phyloP scores from a whole-genome alignment of 2,888 invertebrate genomes.

The Ceraclea dissimilis region DNA sequence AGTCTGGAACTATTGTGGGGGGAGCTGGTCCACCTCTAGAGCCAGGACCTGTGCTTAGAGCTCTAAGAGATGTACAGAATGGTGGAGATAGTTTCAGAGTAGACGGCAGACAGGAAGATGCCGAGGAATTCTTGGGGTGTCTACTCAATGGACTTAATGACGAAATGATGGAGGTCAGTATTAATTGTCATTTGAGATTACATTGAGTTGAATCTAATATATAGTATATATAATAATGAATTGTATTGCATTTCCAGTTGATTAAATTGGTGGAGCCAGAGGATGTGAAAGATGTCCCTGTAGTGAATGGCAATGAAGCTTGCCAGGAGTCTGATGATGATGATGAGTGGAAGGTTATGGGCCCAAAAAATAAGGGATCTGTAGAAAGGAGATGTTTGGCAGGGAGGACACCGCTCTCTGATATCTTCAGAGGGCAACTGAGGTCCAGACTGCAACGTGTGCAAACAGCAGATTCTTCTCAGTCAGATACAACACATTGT shows the following conservation, averaged over 20 bases:
- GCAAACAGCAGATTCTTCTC: constrained; percentile 36
- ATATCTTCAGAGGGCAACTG: constrained; percentile 88
- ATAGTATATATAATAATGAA: no score
- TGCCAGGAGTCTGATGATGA: constrained; percentile 41
- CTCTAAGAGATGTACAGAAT: constrained; percentile 58
- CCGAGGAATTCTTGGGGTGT: constrained; percentile 92
- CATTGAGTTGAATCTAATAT: no score
- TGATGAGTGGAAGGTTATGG: constrained; percentile 74
- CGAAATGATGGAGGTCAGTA: constrained; percentile 82
- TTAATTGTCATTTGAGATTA: neutral
- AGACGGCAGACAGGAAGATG: constrained; percentile 93
- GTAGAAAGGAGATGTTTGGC: constrained; percentile 79
- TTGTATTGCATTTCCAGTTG: constrained; percentile 35
- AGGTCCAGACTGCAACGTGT: constrained; percentile 69
- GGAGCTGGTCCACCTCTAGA: constrained; percentile 78
- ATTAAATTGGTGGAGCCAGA: constrained; percentile 53
- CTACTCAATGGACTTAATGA: constrained; percentile 91
- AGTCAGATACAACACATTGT: constrained; percentile 71
- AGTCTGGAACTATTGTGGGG: constrained; percentile 44
- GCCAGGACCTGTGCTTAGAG: constrained; percentile 77
- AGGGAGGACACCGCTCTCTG: constrained; percentile 80
- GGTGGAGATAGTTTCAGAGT: constrained; percentile 57
- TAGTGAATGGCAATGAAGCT: constrained; percentile 39
- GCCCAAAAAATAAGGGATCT: constrained; percentile 79
- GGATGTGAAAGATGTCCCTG: constrained; percentile 39